Base-by-base conservation (phyloP, 2,797 vertebrate species). In the Steatocranus sp. region DNA sequence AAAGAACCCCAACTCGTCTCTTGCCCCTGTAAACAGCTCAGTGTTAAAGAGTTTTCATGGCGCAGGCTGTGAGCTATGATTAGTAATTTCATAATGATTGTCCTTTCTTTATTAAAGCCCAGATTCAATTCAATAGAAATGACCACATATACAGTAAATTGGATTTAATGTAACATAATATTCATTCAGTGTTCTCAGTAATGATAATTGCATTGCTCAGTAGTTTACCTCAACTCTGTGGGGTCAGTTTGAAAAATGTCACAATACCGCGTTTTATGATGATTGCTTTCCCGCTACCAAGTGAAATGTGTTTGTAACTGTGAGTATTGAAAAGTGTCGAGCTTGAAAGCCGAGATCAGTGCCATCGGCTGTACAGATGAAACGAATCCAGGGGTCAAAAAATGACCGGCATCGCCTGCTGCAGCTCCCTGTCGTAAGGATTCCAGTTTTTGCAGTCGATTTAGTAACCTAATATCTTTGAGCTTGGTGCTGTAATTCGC, bases 131-230 rank as follows among this genome's bases (percentile, higher is more conserved):
- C 51, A 87, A 66, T 81, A 75, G 83, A 87, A 89, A 86, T 81
- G 70, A 83, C 80, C 83, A 74, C 84, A 81, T 86, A 78, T 75
- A 87, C 30, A 73, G 86, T 87, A 86, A 89, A 92, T 85, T 83
- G 83, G 63, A 79, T 85, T 70, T 89, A 89, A 92, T 83, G 81
- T 80, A 83, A 86, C 85, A 85, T 78, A 87, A 86, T 90, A 85
- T 87, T 90, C 79, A 86, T 91, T 89, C 87, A 74, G 61, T 73
- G 84, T 76, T 81, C 82, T 79, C 76, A 14, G 79, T 90, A 91
- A 91, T 89, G 86, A 86, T 92, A 75, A 91, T 91, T 80, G 83
- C 77, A 61, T 85, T 89, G 87, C 80, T 91, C 46, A 80, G 84
- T 80, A 79, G 82, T 85, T 89, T 87, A 83, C 76, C 83, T 83